Evolutionary conservation across 2,888 invertebrate species (phyloP), one percentile per base, ranked within the genome.

Genomic region (Lacanobia wlatinum): DNA sequence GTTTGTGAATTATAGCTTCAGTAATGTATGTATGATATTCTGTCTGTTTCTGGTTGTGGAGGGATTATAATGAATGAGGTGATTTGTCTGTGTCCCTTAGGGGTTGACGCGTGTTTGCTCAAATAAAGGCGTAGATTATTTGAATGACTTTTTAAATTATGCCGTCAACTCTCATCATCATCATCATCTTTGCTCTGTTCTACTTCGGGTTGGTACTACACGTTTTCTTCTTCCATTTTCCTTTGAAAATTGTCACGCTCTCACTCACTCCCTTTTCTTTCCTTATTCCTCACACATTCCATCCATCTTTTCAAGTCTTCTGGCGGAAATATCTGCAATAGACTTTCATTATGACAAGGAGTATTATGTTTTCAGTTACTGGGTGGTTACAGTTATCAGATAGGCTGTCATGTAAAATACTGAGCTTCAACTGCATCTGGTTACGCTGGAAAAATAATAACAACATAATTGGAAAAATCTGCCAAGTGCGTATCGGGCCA

Each of bases 1-100:
- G 72, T 66, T 70, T 66, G 58, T 76, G 66, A 70, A 77, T 76
- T 77, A 82, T 63, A 52, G 14, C 16, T 18, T 62, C 28, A 16
- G 48, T 72, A 50, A 71, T 62, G 53, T 65, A 67, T 81, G 55
- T 38, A 80, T 74, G 76, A 67, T 74, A 61, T 79, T 53, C 61
- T 50, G 55, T 67, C 16, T 56, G 28, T 67, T 55, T 14, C 34
- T 38, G 53, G 34, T 52, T 23, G 55, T 28, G 9, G 28, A 50
- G 23, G 10, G 53, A 23, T 63, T 63, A 14, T 60, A 67, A 59
- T 63, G 46, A 64, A 65, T 78, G 65, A 71, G 61, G 56, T 65
- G 52, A 73, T 72, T 72, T 61, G 61, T 73, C 53, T 48, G 18
- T 48, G 55, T 55, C 53, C 46, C 23, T 59, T 18, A 55, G 14